A percentile compares a stretch with the other conserved stretches of the same genome.
These are phyloP conservation scores for Adela reaumurella DNA, from an alignment of 2,888 invertebrate genomes.

Conservation along the genomic window DNA sequence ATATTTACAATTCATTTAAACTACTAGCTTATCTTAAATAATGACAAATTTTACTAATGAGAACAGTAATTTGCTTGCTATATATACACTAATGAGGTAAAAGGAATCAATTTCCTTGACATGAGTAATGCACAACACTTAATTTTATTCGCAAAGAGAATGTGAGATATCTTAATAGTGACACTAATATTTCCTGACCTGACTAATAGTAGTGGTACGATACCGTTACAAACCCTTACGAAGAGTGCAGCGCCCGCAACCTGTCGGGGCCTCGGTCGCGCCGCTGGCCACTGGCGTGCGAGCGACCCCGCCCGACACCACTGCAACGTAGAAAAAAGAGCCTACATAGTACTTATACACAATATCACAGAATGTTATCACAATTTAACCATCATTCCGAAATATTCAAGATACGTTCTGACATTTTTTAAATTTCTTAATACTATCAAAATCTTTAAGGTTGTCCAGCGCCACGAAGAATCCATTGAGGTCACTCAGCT, in stretches of 20 bases:
- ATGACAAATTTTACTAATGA: no score
- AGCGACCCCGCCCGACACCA: conserved; percentile 48
- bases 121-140: no score
- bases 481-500: conserved; percentile 61
- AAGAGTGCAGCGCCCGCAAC: conserved; percentile 58
- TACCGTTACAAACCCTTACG: conserved; percentile 58
- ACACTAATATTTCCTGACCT: not conserved
- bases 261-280: conserved; percentile 56
- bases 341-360: conserved; percentile 24
- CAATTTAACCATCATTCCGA: conserved; percentile 34
- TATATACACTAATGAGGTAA: no score
- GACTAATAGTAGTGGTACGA: conserved; percentile 38
- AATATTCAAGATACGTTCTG: conserved; percentile 19
- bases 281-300: conserved; percentile 37
- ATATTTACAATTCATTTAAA: conserved; percentile 21
- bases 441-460: conserved; percentile 52
- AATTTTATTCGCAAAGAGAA: no score
- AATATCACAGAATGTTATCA: conserved; percentile 46
- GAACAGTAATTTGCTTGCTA: no score
- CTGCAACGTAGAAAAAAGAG: conserved; percentile 55
- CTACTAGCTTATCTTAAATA: no score
- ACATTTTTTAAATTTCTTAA: conserved; percentile 45
- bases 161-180: no score
- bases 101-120: no score
- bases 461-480: conserved; percentile 44